Evolutionary conservation across 2,888 invertebrate species (phyloP), one percentile per base, ranked within the genome.

Genomic region (Yponomeuta evonymella): DNA sequence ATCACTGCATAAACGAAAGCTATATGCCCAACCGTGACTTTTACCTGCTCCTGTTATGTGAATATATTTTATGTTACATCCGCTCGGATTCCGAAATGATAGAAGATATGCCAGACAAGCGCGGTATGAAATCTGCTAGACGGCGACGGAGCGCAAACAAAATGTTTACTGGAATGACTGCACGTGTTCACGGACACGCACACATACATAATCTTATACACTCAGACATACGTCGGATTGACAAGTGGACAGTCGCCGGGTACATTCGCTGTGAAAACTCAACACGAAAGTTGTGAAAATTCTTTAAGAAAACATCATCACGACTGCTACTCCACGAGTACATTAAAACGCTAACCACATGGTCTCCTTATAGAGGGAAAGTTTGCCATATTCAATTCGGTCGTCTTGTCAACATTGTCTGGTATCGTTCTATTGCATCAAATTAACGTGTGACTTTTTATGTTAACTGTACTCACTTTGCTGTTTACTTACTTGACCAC

Each of bases 141-240:
- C 79, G 79, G 78, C 85, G 85, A 84, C 84, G 85, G 86, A 83
- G 68, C 80, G 78, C 69, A 69, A 69, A 69, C 69, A 69, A 69
- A 69, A 62, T 69, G 69, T 69, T 69, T 69, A 62, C 62, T 58
- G 69, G 69, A 69, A 69, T 33, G 51, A 30, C 36, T 69, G 69
- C 69, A 69, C 69, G 69, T 69, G 69, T 51, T 69, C 69, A 29
- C 51, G 29, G 51, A 23, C 30, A 51, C 51, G 51, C 48, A 69
- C 48, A 36, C 67, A 48, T 15, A 23, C 43, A 48, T 48, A 67
- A 12, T 15, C 51, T 15, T 58, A 58, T 15, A 58, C 51, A 58
- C 51, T 58, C 51, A 67, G 8, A 43, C 36, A 67, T 30, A 12
- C 12, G 33, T 36, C 43, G 67, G 43, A 43, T 67, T 33, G 48